These are phyloP conservation scores for Eurystomus gularis DNA, from an alignment of 2,113 vertebrate species.

Conservation along the genomic window DNA sequence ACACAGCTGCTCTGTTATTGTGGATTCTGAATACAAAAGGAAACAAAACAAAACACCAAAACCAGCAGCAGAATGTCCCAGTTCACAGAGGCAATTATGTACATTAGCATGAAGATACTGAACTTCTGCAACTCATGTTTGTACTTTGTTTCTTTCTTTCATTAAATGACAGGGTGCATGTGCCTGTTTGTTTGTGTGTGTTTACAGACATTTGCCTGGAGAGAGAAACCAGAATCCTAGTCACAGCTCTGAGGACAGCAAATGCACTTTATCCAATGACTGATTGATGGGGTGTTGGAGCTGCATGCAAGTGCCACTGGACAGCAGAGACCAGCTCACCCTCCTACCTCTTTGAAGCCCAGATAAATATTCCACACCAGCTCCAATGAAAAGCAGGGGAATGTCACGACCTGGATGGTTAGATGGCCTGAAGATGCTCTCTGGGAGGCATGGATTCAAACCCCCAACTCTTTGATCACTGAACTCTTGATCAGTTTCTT, in stretches of 20 bases:
- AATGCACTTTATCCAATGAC: not conserved
- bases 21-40: not conserved
- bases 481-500: not conserved
- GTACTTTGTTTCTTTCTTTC: not conserved
- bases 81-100: not conserved
- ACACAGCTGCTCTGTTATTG: not conserved
- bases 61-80: not conserved
- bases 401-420: not conserved
- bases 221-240: not conserved
- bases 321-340: not conserved
- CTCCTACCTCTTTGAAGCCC: not conserved
- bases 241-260: not conserved
- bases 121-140: not conserved
- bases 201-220: not conserved
- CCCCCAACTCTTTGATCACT: not conserved
- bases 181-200: not conserved
- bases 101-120: not conserved
- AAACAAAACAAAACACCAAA: not conserved
- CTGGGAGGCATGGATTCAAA: not conserved
- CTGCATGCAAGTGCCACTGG: not conserved
- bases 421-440: fast-evolving
- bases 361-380: not conserved
- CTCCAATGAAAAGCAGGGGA: not conserved
- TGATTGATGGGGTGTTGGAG: not conserved
- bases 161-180: not conserved